These are phyloP conservation scores for Heliopora coerulea DNA, from an alignment of 92 coral and sea anemone genomes.

Conservation along the genomic window DNA sequence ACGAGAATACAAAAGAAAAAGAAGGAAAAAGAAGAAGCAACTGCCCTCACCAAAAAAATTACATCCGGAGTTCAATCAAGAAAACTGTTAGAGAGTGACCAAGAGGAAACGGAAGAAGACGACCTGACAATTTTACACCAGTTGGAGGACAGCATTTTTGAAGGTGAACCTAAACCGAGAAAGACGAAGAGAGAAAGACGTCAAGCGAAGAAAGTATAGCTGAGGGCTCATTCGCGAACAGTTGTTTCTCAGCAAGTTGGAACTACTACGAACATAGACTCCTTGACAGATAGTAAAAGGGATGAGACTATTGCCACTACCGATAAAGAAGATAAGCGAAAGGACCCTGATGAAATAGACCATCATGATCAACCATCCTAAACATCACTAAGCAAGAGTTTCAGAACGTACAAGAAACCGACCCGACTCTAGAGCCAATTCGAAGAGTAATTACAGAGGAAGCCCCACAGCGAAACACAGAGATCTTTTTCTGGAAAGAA, in stretches of 20 bases:
- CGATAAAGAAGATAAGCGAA: neutral
- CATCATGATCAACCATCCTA: neutral
- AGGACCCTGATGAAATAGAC: too few species aligned
- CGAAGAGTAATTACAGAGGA: neutral
- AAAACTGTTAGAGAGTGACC: neutral
- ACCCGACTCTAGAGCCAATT: neutral
- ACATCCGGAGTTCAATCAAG: neutral
- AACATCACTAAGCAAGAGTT: neutral
- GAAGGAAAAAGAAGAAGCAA: constrained; percentile 13
- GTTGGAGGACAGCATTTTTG: constrained; percentile 8
- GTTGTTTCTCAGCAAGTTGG: neutral
- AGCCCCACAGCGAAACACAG: neutral
- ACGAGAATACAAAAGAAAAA: constrained; percentile 3
- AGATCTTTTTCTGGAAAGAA: neutral
- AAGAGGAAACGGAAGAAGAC: neutral
- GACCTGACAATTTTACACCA: neutral
- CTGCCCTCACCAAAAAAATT: neutral
- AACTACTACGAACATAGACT: neutral
- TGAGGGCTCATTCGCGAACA: neutral
- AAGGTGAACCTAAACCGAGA: constrained; percentile 14
- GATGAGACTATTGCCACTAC: neutral
- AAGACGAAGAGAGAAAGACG: constrained; percentile 32
- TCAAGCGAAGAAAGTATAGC: neutral
- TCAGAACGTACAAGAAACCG: neutral
- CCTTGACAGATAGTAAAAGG: neutral